Evolutionary conservation across 2,113 vertebrate species (phyloP).

Genomic region (Ciconia maguari): DNA sequence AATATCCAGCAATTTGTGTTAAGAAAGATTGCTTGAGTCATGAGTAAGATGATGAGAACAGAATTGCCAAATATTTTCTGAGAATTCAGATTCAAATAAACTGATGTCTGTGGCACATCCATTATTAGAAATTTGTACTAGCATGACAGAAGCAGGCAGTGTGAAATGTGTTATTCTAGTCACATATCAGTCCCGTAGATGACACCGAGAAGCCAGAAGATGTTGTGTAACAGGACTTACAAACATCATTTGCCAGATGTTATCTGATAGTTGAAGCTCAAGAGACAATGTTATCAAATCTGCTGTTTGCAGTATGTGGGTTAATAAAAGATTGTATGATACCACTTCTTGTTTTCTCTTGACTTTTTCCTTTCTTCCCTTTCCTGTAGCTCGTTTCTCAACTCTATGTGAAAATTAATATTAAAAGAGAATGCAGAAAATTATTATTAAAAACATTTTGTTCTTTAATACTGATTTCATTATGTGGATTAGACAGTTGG

Average conservation of each 20-base stretch:
- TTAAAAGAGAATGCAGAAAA: neutral
- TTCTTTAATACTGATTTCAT: neutral
- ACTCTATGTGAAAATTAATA: neutral
- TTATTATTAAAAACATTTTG: neutral
- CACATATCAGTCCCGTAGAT: conserved; percentile 47
- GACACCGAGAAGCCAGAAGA: conserved; percentile 47
- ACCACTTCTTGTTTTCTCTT: neutral
- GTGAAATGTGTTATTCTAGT: conserved; percentile 39
- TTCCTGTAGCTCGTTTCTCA: neutral
- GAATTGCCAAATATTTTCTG: neutral
- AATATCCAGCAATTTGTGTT: neutral
- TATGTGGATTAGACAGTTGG: neutral
- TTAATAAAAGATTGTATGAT: conserved; percentile 55
- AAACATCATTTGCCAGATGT: conserved; percentile 68
- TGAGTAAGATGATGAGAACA: neutral
- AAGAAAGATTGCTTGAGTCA: neutral
- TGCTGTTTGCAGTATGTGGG: conserved; percentile 5
- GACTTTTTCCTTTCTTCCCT: neutral
- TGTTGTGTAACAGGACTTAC: conserved; percentile 62
- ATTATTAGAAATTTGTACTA: conserved; percentile 21
- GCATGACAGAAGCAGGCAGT: neutral
- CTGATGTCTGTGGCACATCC: neutral
- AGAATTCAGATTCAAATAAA: conserved; percentile 3
- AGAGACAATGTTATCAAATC: conserved; percentile 46
- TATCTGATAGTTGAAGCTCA: conserved; percentile 56